Evolutionary conservation across 2,797 vertebrate species (phyloP).

Genomic region (Acrossocheilus fasciatus): DNA sequence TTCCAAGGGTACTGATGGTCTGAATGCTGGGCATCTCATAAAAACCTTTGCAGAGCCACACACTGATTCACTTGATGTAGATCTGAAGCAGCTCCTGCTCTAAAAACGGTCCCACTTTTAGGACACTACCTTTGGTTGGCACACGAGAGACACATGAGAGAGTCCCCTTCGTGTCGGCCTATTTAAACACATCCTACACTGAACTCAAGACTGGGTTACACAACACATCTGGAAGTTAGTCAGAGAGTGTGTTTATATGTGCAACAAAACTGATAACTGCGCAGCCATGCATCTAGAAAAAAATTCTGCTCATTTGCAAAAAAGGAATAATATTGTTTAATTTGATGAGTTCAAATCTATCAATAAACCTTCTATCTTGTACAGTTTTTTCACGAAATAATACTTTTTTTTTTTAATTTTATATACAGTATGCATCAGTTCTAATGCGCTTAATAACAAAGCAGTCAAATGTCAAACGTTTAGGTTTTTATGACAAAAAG

Average conservation of each 20-base stretch:
- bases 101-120: slow-evolving; percentile 28
- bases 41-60: not conserved
- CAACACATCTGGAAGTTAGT: slow-evolving; percentile 13
- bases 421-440: not conserved
- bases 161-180: slow-evolving; percentile 30
- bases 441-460: not conserved
- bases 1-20: slow-evolving; percentile 23
- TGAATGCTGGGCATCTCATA: not conserved
- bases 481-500: too few species aligned
- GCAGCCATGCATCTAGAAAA: not conserved
- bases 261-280: slow-evolving; percentile 4
- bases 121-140: slow-evolving; percentile 16
- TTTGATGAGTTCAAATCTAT: not conserved
- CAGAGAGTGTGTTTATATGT: not conserved
- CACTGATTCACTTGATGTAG: not conserved
- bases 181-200: slow-evolving; percentile 20
- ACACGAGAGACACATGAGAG: slow-evolving; percentile 25
- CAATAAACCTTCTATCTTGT: too few species aligned
- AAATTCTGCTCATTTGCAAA: not conserved
- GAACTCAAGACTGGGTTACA: slow-evolving; percentile 10
- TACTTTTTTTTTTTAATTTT: not conserved
- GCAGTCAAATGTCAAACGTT: too few species aligned
- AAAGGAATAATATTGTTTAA: not conserved
- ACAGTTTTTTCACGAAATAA: too few species aligned
- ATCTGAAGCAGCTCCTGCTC: slow-evolving; percentile 16